These are phyloP conservation scores for Lepidurus packardi DNA, from an alignment of 1,140 invertebrate genomes.

Conservation along the genomic window DNA sequence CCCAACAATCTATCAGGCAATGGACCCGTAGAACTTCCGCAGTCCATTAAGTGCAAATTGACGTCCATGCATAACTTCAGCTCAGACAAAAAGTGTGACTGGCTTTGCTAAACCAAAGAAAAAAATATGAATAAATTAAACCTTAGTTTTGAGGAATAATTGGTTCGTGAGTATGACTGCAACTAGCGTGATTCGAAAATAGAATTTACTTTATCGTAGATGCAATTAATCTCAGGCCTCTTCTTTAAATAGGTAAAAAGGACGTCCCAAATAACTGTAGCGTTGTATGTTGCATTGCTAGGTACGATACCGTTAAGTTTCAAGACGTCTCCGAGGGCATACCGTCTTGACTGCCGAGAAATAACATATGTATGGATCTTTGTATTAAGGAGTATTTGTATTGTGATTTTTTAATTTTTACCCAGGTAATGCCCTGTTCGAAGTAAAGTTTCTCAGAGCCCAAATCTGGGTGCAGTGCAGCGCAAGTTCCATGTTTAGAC, in stretches of 20 bases:
- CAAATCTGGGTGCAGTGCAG: constrained; percentile 53
- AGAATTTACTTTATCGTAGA: constrained; percentile 25
- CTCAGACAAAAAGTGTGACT: constrained; percentile 26
- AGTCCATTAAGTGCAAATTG: constrained; percentile 27
- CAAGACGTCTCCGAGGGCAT: not conserved
- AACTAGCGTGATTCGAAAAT: not conserved
- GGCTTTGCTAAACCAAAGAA: constrained; percentile 22
- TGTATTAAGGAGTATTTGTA: not conserved
- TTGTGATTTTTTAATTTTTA: not conserved
- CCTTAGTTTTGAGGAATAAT: not conserved
- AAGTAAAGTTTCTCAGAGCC: constrained; percentile 69
- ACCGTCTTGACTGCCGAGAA: constrained; percentile 25
- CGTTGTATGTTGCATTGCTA: constrained; percentile 27
- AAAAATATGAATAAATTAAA: not conserved
- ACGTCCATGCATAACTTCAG: constrained; percentile 27
- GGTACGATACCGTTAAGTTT: constrained; percentile 2
- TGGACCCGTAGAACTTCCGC: not conserved
- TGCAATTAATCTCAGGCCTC: not conserved
- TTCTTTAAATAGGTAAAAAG: not conserved
- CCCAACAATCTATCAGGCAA: not conserved
- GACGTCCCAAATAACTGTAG: not conserved
- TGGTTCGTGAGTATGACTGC: not conserved
- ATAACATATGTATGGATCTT: not conserved
- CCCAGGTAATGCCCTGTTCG: constrained; percentile 56
- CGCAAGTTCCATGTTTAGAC: constrained; percentile 78